phyloP scores from a whole-genome alignment of 2,797 vertebrate genomes.

The Crax fasciolata region DNA sequence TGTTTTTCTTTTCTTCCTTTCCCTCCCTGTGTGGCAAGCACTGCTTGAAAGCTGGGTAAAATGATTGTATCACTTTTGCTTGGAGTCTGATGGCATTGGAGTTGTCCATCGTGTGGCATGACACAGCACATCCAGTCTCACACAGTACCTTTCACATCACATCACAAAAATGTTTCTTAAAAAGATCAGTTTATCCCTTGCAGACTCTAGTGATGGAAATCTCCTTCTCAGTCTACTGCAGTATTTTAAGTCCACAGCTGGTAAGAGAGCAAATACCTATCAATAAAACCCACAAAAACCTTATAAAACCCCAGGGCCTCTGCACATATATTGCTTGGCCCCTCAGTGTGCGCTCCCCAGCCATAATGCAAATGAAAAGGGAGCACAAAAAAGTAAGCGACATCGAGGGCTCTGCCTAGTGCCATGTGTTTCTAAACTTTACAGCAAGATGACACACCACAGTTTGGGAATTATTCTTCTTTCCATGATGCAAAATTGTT shows the following conservation, averaged over 20 bases:
- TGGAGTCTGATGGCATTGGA: accelerated
- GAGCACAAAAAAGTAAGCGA: not conserved
- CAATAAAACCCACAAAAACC: not conserved
- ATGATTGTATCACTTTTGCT: not conserved
- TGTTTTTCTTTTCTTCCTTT: not conserved
- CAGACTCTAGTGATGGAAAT: not conserved
- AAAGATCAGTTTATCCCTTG: not conserved
- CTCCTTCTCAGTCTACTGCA: not conserved
- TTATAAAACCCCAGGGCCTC: not conserved
- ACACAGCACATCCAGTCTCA: accelerated
- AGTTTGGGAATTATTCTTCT: not conserved
- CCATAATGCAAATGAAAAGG: not conserved
- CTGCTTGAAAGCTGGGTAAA: not conserved
- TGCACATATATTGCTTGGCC: not conserved
- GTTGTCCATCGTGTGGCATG: accelerated
- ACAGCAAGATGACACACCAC: not conserved
- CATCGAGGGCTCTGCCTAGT: not conserved
- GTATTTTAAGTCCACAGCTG: not conserved
- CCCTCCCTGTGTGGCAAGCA: not conserved
- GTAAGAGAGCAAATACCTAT: not conserved
- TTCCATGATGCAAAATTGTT: not conserved
- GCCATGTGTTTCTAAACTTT: not conserved
- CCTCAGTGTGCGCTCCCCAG: not conserved
- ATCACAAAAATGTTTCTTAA: not conserved
- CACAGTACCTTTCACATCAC: not conserved